Conservation (phyloP, 2,113 vertebrate genomes). For the Nycticorax nycticorax region DNA sequence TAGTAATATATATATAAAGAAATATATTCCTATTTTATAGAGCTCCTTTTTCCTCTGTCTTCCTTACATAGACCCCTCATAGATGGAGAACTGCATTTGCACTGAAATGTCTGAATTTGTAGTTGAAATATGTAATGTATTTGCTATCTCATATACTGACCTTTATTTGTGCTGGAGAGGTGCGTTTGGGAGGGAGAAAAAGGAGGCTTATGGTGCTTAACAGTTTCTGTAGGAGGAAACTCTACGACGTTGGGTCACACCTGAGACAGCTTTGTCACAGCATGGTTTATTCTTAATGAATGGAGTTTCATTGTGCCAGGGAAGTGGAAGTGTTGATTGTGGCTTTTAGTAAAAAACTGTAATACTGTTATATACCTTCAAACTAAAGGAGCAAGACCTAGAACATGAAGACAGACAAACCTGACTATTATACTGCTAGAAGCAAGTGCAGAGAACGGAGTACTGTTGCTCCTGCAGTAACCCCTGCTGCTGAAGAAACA, state of each 20-base stretch:
- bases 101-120: not conserved
- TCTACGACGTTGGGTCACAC: not conserved
- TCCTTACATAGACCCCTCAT: not conserved
- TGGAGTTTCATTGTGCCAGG: not conserved
- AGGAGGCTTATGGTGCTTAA: not conserved
- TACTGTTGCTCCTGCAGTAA: not conserved
- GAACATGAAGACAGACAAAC: not conserved
- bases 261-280: not conserved
- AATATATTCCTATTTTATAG: not conserved
- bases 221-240: not conserved
- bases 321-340: not conserved
- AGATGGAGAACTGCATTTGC: not conserved
- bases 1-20: no score
- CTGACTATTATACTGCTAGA: not conserved
- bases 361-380: not conserved
- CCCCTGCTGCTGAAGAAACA: not conserved
- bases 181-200: not conserved
- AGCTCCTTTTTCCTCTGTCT: not conserved
- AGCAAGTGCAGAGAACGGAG: not conserved
- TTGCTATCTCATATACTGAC: not conserved
- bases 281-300: not conserved
- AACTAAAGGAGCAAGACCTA: not conserved
- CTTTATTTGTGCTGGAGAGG: not conserved
- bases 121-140: not conserved
- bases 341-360: not conserved